Percentiles rank a stretch among this genome's conserved stretches.
Conservation (phyloP, 2,888 invertebrate genomes). For the Callinectes sapidus region DNA sequence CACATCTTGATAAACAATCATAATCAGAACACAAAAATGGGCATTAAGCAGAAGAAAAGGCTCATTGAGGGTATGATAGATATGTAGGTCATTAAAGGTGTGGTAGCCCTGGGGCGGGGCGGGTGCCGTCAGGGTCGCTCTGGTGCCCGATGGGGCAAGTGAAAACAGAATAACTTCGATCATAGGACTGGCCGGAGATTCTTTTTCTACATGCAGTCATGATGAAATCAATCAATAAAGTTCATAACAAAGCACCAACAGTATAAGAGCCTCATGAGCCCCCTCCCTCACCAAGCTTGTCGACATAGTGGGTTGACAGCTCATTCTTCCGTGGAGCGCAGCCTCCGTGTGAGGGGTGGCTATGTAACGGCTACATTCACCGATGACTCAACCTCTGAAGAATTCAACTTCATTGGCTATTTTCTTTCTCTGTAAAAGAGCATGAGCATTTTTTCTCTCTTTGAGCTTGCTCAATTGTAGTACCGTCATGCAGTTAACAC, state of each 20-base stretch:
- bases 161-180: neutral
- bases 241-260: neutral
- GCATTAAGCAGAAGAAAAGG: neutral
- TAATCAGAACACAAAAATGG: too few species aligned
- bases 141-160: too few species aligned
- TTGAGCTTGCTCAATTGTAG: neutral
- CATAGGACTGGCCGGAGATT: neutral
- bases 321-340: neutral
- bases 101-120: neutral
- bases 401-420: neutral
- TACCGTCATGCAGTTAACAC: neutral
- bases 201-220: neutral
- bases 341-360: neutral
- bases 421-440: neutral
- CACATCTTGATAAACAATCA: too few species aligned
- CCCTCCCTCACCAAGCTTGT: neutral
- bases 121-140: neutral
- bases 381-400: constrained; percentile 19
- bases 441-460: neutral
- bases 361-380: neutral
- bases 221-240: neutral
- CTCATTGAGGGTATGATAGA: neutral
- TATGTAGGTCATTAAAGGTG: constrained; percentile 6
- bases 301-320: neutral
- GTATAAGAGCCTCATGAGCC: neutral